phyloP scores from a whole-genome alignment of 2,797 vertebrate species.

The Gymnoscopelus braueri region DNA sequence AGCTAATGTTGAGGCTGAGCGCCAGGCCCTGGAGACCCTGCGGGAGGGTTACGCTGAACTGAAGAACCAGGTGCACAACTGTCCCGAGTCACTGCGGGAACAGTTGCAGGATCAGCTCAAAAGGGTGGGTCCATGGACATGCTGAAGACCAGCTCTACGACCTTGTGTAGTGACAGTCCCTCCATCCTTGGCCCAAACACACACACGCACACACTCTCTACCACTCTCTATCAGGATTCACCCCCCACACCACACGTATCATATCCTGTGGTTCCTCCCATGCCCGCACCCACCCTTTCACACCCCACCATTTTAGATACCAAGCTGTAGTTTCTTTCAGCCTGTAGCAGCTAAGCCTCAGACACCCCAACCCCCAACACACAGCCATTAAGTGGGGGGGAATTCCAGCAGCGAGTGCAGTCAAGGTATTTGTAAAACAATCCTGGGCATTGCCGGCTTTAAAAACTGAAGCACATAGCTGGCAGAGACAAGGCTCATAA shows the following conservation, averaged over 20 bases:
- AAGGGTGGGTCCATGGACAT: slow-evolving; percentile 88
- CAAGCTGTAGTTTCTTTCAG: neutral
- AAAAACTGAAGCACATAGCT: too few relatives aligned
- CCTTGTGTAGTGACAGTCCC: too few relatives aligned
- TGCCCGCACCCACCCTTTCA: neutral
- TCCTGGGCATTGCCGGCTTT: too few relatives aligned
- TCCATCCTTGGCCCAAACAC: too few relatives aligned
- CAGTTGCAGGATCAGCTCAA: slow-evolving; percentile 96
- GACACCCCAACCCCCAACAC: neutral
- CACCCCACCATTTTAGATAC: neutral
- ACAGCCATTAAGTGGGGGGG: neutral
- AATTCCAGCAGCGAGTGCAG: slow-evolving; percentile 21
- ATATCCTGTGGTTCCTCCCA: neutral
- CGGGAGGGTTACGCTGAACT: slow-evolving; percentile 91
- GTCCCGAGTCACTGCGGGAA: slow-evolving; percentile 95
- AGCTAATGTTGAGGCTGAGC: slow-evolving; percentile 93
- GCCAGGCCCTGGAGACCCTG: slow-evolving; percentile 91
- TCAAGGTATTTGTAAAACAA: too few relatives aligned
- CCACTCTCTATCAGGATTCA: neutral
- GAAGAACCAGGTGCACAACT: slow-evolving; percentile 96
- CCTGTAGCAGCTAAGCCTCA: neutral
- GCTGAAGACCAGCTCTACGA: slow-evolving; percentile 7
- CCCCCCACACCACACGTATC: neutral
- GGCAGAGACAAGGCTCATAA: too few relatives aligned
- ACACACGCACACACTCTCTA: neutral